These are phyloP conservation scores for Styela plicata DNA, from an alignment of 23 tunicate species.

Conservation along the genomic window DNA sequence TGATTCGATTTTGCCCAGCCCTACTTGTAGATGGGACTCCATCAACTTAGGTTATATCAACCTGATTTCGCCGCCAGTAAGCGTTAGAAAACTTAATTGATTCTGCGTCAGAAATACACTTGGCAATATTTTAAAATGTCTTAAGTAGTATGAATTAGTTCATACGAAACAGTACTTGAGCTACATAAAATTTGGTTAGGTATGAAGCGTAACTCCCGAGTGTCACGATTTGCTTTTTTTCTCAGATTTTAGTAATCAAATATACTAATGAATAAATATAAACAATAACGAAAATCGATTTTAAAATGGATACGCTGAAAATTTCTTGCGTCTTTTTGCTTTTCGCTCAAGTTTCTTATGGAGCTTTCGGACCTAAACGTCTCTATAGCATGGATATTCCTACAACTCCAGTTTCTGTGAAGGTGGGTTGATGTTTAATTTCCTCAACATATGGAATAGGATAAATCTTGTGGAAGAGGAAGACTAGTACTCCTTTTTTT, in stretches of 20 bases:
- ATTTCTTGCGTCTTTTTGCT: not conserved
- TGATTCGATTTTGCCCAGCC: too few species aligned
- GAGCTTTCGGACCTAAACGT: conserved; percentile 73
- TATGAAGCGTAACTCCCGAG: too few species aligned
- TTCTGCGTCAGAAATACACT: too few species aligned
- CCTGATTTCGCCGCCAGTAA: too few species aligned
- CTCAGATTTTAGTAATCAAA: not conserved
- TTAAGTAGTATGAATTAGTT: not conserved
- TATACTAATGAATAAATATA: too few species aligned
- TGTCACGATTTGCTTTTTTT: not conserved
- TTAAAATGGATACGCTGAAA: not conserved
- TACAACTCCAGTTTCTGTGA: conserved; percentile 51
- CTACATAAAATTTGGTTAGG: not conserved
- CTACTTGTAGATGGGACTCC: too few species aligned
- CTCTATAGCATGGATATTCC: conserved; percentile 55
- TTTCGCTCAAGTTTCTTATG: not conserved
- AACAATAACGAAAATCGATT: not conserved
- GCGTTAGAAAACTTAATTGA: too few species aligned
- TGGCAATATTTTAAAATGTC: not conserved
- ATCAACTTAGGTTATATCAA: too few species aligned
- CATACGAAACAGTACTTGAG: not conserved
- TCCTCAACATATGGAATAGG: too few species aligned
- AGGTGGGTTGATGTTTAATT: too few species aligned
- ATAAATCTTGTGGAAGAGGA: too few species aligned
- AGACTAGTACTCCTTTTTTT: too few species aligned